Conservation (phyloP, 2,113 vertebrate genomes). For the Colius striatus region DNA sequence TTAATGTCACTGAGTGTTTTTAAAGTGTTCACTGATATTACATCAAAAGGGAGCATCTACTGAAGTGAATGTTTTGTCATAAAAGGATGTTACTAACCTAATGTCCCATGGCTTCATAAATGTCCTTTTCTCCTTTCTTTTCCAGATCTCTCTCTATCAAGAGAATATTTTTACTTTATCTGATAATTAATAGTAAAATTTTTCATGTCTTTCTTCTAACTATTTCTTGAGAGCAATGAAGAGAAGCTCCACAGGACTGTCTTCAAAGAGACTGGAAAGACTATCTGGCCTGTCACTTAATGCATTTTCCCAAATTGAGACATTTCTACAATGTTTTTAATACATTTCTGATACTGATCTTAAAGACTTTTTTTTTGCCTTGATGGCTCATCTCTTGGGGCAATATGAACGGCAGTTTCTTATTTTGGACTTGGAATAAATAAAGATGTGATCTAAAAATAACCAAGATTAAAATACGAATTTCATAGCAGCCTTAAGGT, state of each 20-base stretch:
- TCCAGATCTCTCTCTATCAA: neutral
- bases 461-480: neutral
- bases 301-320: neutral
- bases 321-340: neutral
- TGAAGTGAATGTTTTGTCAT: neutral
- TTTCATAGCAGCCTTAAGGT: neutral
- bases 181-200: neutral
- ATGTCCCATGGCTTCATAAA: neutral
- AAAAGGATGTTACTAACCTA: neutral
- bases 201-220: neutral
- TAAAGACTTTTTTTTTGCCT: neutral
- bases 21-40: neutral
- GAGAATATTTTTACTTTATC: neutral
- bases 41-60: neutral
- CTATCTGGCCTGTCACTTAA: neutral
- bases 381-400: neutral
- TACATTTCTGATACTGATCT: neutral
- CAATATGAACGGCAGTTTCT: neutral
- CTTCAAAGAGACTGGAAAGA: neutral
- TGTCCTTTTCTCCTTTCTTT: neutral
- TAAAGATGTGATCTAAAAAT: neutral
- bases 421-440: neutral
- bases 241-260: neutral
- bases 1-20: neutral
- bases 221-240: neutral